Base-by-base conservation (phyloP, 2,113 vertebrate genomes). In the Martes martes region DNA sequence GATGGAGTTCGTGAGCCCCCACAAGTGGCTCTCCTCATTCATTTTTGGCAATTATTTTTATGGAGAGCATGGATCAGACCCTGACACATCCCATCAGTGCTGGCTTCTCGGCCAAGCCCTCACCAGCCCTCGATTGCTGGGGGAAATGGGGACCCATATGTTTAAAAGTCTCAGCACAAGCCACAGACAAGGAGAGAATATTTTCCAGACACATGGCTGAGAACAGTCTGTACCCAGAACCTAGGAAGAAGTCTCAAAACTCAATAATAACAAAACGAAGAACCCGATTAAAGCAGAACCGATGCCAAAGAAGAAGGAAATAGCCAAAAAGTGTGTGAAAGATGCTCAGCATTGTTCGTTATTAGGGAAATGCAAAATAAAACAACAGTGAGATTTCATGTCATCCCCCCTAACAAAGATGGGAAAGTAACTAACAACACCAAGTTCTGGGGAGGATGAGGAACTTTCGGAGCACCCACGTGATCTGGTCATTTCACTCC, bases 391-490 rank as follows among this genome's bases (percentile, higher is more conserved):
- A 8, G 16, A 18, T 4, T 2, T 26, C 13, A 7, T 16, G 31
- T 67, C 45, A 2, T 3, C 1, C 65, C 28, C 3, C 1, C 9
- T 6, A n/a, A 1, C 24, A 1, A 7, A 42, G 6, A 61, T 31
- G 33, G 57, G 42, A 45, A 82, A 31, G 5, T 4, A 8, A 7
- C 23, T 1, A n/a, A 6, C 6, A 0, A 11, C 11, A 11, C 24
- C 45, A 2, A n/a, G n/a, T 0, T 3, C 19, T 15, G 45, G 50
- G 19, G 47, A 57, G 31, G 42, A 33, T 5, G 2, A 26, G 18
- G n/a, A 67, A 28, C 31, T 1, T 1, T 10, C 6, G 6, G 45
- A 31, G 11, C 39, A 1, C 4, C 6, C n/a, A 10, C 0, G 0
- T 0, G 26, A 78, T 11, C 24, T 33, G 36, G 15, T 14, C 24